Evolutionary conservation across 2,797 vertebrate species (phyloP).

Genomic region (Ficedula albicollis): DNA sequence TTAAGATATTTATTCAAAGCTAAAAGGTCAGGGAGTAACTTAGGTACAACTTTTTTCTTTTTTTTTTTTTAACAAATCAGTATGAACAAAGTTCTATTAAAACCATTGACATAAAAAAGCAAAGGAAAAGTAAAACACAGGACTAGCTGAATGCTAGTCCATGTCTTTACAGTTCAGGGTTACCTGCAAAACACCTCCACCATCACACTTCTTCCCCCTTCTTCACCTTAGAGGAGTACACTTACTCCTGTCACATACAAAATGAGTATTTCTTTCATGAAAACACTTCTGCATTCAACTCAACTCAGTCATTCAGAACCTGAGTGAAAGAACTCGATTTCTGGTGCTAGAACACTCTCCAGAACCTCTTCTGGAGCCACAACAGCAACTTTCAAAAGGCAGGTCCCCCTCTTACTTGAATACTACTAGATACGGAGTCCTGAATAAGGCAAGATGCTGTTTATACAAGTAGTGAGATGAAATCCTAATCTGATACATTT

Average conservation of each 20-base stretch:
- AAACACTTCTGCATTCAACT: neutral
- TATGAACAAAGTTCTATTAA: neutral
- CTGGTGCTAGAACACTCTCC: neutral
- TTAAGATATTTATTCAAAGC: neutral
- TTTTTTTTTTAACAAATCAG: neutral
- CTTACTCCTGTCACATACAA: neutral
- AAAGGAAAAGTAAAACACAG: neutral
- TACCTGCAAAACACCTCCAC: neutral
- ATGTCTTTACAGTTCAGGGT: neutral
- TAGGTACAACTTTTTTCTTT: neutral
- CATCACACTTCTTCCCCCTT: neutral
- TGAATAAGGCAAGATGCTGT: conserved; percentile 44
- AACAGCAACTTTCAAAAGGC: neutral
- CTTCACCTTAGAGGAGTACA: neutral
- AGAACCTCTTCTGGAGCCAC: neutral
- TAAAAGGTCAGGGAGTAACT: neutral
- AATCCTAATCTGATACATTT: conserved; percentile 18
- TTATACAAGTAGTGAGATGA: conserved; percentile 45
- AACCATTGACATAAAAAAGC: neutral
- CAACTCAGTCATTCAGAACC: neutral
- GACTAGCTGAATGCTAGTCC: neutral
- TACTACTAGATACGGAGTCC: neutral
- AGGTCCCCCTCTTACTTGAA: conserved; percentile 4
- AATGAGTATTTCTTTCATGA: neutral
- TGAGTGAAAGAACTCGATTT: neutral